Evolutionary conservation across 2,888 invertebrate species (phyloP).

Genomic region (Zaprionus bogoriensis): DNA sequence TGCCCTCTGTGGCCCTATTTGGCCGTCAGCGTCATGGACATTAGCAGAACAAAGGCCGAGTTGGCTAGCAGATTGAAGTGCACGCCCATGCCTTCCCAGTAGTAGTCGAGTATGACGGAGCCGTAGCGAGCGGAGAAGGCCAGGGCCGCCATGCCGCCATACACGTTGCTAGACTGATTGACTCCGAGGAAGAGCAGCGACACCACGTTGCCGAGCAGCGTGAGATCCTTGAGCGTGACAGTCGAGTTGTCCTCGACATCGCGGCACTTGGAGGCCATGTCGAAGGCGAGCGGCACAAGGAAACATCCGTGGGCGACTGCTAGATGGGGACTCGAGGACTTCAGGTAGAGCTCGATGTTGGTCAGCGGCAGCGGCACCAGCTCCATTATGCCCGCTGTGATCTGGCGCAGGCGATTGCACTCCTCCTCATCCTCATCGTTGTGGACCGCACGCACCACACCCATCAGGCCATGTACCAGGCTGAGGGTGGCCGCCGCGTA

Average conservation of each 20-base stretch:
- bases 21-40: slow-evolving; percentile 49
- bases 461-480: slow-evolving; percentile 70
- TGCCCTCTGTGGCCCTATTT: slow-evolving; percentile 30
- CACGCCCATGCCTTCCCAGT: slow-evolving; percentile 50
- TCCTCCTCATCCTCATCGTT: slow-evolving; percentile 48
- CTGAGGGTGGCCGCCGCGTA: slow-evolving; percentile 68
- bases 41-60: slow-evolving; percentile 54
- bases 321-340: slow-evolving; percentile 54
- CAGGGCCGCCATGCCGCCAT: slow-evolving; percentile 59
- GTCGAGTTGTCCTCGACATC: slow-evolving; percentile 57
- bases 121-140: slow-evolving; percentile 62
- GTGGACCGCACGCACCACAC: slow-evolving; percentile 51
- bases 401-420: slow-evolving; percentile 38
- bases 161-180: slow-evolving; percentile 59
- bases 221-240: slow-evolving; percentile 67
- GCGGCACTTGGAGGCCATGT: slow-evolving; percentile 52
- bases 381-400: slow-evolving; percentile 64
- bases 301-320: slow-evolving; percentile 73
- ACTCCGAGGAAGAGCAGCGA: slow-evolving; percentile 71
- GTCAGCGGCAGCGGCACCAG: slow-evolving; percentile 67
- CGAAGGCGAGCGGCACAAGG: slow-evolving; percentile 69
- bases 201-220: slow-evolving; percentile 71
- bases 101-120: slow-evolving; percentile 58
- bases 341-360: slow-evolving; percentile 72
- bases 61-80: slow-evolving; percentile 54